Evolutionary conservation across 1,140 invertebrate genomes (phyloP), one percentile per base, ranked within the genome.

Genomic region (Leptinotarsa lineolata): DNA sequence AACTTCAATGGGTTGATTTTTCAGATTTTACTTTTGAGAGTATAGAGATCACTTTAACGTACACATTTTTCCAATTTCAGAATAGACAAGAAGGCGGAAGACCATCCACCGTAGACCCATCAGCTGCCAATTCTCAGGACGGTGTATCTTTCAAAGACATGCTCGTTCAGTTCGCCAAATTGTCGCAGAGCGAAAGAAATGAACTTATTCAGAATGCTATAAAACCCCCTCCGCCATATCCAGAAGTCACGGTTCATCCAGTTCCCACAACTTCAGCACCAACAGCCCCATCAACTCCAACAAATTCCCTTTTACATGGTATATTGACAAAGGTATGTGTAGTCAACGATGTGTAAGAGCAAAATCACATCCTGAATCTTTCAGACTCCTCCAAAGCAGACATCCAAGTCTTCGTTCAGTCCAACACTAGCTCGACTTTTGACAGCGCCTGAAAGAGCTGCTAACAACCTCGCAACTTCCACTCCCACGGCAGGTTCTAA

Each of bases 371-470:
- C 3, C 24, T 63, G 20, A 63, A 46, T 13, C 3, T 71, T 71
- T 63, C 60, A 71, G 69, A 80, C 68, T 61, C 80, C 84, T 60
- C 74, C 79, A 83, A 83, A 86, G 83, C 44, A 85, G 84, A 81
- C 86, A 81, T 70, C 82, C 82, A 81, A 87, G 78, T 87, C 89
- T 2, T 88, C 88, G 11, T 93, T 92, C 85, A 93, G 92, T 76
- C 92, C 92, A 66, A 94, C 92, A 68, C 87, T 94, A 82, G 92
- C 92, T 63, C 88, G 91, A 84, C 87, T 94, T 75, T 86, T 94
- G 73, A 94, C 92, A 39, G 91, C 92, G 65, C 89, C 90, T 12
- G 89, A 91, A 79, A 84, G 87, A 76, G 83, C 86, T 80, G 85
- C 54, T n/a, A 48, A 45, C 20, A 72, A 66, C 66, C 74, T 60